Percentiles rank a stretch among this genome's conserved stretches.
These are phyloP conservation scores for Hydrophis major DNA, from an alignment of 2,797 vertebrate species.

Conservation along the genomic window DNA sequence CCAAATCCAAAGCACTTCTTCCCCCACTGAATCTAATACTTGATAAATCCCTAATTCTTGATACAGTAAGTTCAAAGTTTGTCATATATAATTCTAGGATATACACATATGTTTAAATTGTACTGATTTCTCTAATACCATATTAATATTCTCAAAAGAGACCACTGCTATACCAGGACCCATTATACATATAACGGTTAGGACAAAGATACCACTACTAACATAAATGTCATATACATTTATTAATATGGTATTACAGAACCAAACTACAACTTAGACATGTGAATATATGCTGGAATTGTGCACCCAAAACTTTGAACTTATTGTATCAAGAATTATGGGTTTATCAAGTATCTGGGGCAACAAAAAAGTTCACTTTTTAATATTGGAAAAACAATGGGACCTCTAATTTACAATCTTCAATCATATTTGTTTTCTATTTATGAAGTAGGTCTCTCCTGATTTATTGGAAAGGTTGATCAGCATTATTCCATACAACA, in stretches of 20 bases:
- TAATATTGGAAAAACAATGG: background rate
- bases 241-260: slow-evolving; percentile 7
- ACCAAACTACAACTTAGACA: background rate
- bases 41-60: background rate
- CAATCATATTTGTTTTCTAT: background rate
- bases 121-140: background rate
- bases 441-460: background rate
- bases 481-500: background rate
- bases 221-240: slow-evolving; percentile 17
- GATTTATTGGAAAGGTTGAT: background rate
- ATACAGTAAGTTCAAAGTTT: background rate
- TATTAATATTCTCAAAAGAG: slow-evolving; percentile 5
- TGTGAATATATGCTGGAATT: background rate
- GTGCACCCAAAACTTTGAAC: background rate
- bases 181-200: slow-evolving; percentile 40
- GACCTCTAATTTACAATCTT: background rate
- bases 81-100: background rate
- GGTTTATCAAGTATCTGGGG: background rate
- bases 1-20: background rate
- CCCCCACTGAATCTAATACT: background rate
- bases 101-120: background rate
- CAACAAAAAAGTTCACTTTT: background rate
- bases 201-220: background rate
- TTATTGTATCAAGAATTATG: background rate
- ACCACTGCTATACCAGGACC: background rate